Evolutionary conservation across 2,113 vertebrate species (phyloP).

Genomic region (Colius striatus): DNA sequence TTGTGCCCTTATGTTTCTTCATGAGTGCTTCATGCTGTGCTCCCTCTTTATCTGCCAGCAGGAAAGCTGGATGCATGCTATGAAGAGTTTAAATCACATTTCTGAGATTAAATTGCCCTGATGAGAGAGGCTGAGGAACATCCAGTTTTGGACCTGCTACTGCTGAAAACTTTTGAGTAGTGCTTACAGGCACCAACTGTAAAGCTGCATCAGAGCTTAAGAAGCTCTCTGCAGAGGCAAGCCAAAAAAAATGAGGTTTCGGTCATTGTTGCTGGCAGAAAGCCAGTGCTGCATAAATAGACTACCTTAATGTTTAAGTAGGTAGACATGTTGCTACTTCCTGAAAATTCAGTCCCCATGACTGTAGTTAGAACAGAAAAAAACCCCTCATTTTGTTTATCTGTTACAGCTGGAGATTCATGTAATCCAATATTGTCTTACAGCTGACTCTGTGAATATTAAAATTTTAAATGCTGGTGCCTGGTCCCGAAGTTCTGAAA

Average conservation of each 20-base stretch:
- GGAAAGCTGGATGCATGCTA: background rate
- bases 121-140: background rate
- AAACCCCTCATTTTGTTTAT: background rate
- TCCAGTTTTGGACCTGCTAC: background rate
- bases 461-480: constrained; percentile 99
- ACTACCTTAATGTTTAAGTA: background rate
- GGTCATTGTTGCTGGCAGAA: background rate
- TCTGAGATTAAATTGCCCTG: constrained; percentile 5
- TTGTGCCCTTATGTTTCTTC: background rate
- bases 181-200: background rate
- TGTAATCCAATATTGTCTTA: constrained; percentile 10
- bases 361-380: background rate
- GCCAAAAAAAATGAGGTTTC: background rate
- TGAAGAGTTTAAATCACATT: background rate
- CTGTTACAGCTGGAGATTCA: background rate
- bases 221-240: constrained; percentile 6
- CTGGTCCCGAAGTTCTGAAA: constrained; percentile 98
- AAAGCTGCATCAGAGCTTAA: background rate
- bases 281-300: background rate
- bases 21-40: background rate
- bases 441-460: constrained; percentile 98
- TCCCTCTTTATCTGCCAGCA: background rate
- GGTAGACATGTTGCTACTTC: background rate
- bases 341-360: background rate
- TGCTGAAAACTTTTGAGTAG: background rate